Conservation (phyloP, 2,888 invertebrate species). For the Andrena chrysosceles region DNA sequence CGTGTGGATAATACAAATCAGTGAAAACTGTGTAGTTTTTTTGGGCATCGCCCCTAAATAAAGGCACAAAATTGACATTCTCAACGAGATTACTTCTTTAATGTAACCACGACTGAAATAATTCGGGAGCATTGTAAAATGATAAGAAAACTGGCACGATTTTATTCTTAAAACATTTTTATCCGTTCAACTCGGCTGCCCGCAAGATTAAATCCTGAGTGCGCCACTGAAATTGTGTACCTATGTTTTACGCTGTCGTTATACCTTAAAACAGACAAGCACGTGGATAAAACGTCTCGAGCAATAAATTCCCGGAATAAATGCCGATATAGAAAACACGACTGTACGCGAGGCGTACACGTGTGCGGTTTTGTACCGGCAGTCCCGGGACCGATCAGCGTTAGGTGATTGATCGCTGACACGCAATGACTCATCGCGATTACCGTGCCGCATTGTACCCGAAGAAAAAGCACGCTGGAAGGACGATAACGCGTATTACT, state of each 20-base stretch:
- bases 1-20: too few species aligned
- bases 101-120: too few species aligned
- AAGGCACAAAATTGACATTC: too few species aligned
- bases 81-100: too few species aligned
- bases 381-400: constrained; percentile 65
- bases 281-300: constrained; percentile 14
- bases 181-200: too few species aligned
- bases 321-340: constrained; percentile 63
- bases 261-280: not conserved
- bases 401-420: constrained; percentile 75
- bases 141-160: too few species aligned
- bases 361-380: constrained; percentile 65
- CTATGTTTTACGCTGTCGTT: not conserved
- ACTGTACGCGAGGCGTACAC: constrained; percentile 49
- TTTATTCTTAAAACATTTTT: too few species aligned
- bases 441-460: constrained; percentile 60
- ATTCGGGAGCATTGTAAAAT: too few species aligned
- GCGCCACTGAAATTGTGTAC: too few species aligned
- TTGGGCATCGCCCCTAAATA: too few species aligned
- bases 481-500: constrained; percentile 66
- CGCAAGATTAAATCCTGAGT: too few species aligned
- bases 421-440: constrained; percentile 72
- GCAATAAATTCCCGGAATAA: constrained; percentile 62
- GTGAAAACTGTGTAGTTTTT: too few species aligned
- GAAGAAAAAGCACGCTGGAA: constrained; percentile 56